Evolutionary conservation across 92 coral and sea anemone genomes (phyloP), one percentile per base, ranked within the genome.

Genomic region (Zoanthus sansibaricus): DNA sequence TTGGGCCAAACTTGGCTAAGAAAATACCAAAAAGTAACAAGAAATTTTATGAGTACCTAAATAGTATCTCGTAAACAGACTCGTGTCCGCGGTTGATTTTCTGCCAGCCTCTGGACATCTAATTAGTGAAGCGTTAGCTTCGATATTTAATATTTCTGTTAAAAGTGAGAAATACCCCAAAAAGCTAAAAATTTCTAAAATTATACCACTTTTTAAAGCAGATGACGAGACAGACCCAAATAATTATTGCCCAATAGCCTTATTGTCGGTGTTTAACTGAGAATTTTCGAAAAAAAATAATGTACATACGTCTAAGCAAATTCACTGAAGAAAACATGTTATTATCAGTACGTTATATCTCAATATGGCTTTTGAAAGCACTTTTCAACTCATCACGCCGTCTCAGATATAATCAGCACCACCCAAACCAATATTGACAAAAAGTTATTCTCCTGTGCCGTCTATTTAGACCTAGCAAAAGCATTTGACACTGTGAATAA

Each of bases 211-310:
- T 18, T 45, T 46, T 20, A 46, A 46, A 74, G 30, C 78, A 16
- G 59, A 74, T 5, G 78, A 45, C 6, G 56, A 15, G 45, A 72
- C 54, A 72, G 77, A 72, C 46, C 54, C 54, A 72, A 72, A 72
- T 72, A 72, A 84, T 71, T 84, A 72, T 32, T 25, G 80, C 59
- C 71, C 80, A 31, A 52, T 84, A 44, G 64, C 58, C 42, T 55
- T 84, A 51, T 56, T 84, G 70, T 52, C 89, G 25, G 61, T 59
- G 70, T 66, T 82, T 72, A 47, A 37, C 71, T 25, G 25, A 83
- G 76, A 21, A 62, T 87, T 13, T 76, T 87, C 44, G 89, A 87
- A 49, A 87, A 87, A 87, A 18, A 87, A 18, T 87, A 8, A 87
- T 86, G 89, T 87, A 77, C 33, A 87, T 45, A 18, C 75, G 90